These are phyloP conservation scores for Chlorospingus flavigularis DNA, from an alignment of 2,797 vertebrate species.

Conservation along the genomic window DNA sequence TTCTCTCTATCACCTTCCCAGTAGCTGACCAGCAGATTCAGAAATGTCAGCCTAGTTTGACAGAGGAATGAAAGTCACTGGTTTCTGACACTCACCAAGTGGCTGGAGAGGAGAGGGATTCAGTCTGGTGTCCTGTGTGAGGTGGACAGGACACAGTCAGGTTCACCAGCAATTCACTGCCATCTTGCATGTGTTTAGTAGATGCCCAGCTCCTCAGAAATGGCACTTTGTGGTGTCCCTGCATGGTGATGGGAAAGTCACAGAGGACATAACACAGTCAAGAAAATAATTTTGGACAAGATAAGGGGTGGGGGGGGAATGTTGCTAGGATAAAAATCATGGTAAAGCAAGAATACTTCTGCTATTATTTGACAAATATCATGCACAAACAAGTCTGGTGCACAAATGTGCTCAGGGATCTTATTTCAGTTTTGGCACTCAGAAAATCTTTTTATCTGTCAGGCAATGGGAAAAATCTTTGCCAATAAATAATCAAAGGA, in stretches of 20 bases:
- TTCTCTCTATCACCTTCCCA: background rate
- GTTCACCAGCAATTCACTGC: background rate
- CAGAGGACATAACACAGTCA: background rate
- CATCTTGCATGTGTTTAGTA: accelerated
- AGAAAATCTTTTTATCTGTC: background rate
- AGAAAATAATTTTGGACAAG: background rate
- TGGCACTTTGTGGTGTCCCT: background rate
- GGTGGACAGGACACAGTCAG: background rate
- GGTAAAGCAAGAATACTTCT: background rate
- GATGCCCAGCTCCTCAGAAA: background rate
- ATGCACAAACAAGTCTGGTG: background rate
- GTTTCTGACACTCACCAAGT: background rate
- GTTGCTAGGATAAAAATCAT: background rate
- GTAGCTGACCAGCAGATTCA: background rate
- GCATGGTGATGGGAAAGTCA: background rate
- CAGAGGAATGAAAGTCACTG: background rate
- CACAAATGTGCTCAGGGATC: conserved; percentile 6
- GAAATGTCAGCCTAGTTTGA: background rate
- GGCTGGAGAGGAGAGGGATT: background rate
- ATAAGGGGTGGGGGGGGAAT: background rate
- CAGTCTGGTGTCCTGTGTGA: background rate
- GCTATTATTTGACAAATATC: background rate
- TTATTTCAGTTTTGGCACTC: background rate
- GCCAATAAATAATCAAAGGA: background rate
- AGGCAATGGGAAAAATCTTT: background rate